Evolutionary conservation across 1,140 invertebrate species (phyloP), one percentile per base, ranked within the genome.

Genomic region (Mercenaria mercenaria): DNA sequence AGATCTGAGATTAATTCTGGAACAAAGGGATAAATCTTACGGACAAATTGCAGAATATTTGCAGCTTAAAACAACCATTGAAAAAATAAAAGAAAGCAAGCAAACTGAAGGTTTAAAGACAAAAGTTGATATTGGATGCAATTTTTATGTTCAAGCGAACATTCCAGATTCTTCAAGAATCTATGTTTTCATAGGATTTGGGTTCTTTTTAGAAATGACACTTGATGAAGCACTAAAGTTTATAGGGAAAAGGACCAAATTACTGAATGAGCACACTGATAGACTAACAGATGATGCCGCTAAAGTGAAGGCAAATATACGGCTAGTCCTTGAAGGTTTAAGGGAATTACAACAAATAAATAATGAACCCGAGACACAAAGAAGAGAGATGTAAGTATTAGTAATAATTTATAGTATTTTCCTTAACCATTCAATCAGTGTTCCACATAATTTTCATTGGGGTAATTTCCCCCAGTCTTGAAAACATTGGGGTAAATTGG

Each of bases 271-370:
- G 15, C 81, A 91, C 69, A 82, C 97, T 13, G 96, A 96, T 32
- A 96, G 97, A 91, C 94, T 98, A 23, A 96, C 97, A 10, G 96
- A 97, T 69, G 97, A 97, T 92, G 97, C 97, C 87, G 96, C 97
- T 0, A 96, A 97, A 91, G 97, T 97, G 0, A 98, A 98, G 91
- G 97, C 98, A 13, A 97, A 98, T 93, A 98, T 98, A 84, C 98
- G 98, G 95, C 95, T 98, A 90, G 97, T 98, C 13, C 76, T 95
- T 11, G 94, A 95, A 93, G 95, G 86, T 18, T 81, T 88, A 37
- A 43, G 61, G 18, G 86, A 88, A 61, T 72, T 88, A 50, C 86
- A 88, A 29, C 79, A 88, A 39, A 61, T 88, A 56, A 32, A 52
- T n/a, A 43, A 59, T 76, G 26, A 37, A 32, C 29, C 34, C 37